These are phyloP conservation scores for Centropus unirufus DNA, from an alignment of 2,113 vertebrate genomes.

Conservation along the genomic window DNA sequence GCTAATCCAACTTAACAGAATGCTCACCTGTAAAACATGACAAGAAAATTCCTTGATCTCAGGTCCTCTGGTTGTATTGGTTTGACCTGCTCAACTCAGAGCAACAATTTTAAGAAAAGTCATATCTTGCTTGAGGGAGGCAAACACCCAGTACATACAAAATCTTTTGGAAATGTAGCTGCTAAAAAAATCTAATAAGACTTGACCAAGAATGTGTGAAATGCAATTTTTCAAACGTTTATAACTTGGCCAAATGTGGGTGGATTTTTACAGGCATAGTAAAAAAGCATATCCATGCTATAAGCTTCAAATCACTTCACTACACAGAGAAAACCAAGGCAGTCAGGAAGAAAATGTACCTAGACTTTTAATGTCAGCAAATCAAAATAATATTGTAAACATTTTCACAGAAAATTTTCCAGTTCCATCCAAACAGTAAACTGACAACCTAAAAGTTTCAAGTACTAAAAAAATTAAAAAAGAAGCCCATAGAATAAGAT, in stretches of 20 bases:
- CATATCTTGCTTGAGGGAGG: background rate
- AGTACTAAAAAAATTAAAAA: background rate
- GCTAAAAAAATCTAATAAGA: constrained; percentile 25
- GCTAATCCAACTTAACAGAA: background rate
- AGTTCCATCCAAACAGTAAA: constrained; percentile 1
- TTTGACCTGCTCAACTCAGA: background rate
- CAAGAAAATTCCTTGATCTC: background rate
- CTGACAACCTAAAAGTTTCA: background rate
- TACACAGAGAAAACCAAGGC: background rate
- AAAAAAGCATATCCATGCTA: constrained; percentile 20
- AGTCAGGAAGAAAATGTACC: background rate
- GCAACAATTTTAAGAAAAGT: constrained; percentile 19
- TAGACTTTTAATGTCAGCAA: background rate
- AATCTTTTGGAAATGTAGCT: constrained; percentile 27
- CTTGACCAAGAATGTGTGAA: constrained; percentile 54
- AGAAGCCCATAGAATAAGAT: background rate
- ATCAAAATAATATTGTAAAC: background rate
- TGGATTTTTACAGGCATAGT: background rate
- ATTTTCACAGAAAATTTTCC: background rate
- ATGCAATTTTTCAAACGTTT: constrained; percentile 49
- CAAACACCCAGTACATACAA: background rate
- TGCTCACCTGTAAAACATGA: background rate
- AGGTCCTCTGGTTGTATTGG: background rate
- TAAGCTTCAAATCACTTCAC: constrained; percentile 28
- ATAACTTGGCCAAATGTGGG: constrained; percentile 37